phyloP scores from a whole-genome alignment of 2,888 invertebrate genomes.

The Drosophila subsilvestris region DNA sequence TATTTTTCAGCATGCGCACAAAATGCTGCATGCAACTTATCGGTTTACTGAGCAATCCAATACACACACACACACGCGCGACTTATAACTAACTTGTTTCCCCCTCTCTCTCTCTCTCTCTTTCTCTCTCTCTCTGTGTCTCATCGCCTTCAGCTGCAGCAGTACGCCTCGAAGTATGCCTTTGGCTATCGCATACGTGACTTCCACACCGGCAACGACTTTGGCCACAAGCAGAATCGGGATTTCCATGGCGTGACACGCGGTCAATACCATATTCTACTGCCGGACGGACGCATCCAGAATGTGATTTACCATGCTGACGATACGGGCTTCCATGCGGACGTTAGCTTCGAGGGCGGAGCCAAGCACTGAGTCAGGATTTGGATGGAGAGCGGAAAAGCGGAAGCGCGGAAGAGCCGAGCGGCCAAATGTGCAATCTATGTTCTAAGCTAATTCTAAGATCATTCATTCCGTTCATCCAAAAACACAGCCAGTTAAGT shows the following conservation, averaged over 20 bases:
- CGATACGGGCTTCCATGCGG: conserved; percentile 90
- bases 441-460: conserved; percentile 22
- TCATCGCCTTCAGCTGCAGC: conserved; percentile 86
- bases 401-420: not conserved
- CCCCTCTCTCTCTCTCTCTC: conserved; percentile 22
- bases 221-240: conserved; percentile 90
- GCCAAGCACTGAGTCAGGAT: conserved; percentile 49
- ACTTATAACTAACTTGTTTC: conserved; percentile 33
- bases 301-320: conserved; percentile 91
- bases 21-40: conserved; percentile 47
- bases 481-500: not conserved
- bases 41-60: conserved; percentile 43
- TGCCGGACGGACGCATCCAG: conserved; percentile 92
- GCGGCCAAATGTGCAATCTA: conserved; percentile 29
- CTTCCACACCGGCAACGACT: conserved; percentile 89
- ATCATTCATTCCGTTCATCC: not conserved
- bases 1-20: conserved; percentile 64
- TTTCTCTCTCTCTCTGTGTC: conserved; percentile 46
- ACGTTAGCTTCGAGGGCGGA: conserved; percentile 87
- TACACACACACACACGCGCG: conserved; percentile 8
- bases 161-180: conserved; percentile 87
- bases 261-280: conserved; percentile 90
- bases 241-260: conserved; percentile 88
- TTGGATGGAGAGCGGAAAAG: not conserved
- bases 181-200: conserved; percentile 90